Evolutionary conservation across 1,140 invertebrate genomes (phyloP), one percentile per base, ranked within the genome.

Genomic region (Caerostris extrusa): DNA sequence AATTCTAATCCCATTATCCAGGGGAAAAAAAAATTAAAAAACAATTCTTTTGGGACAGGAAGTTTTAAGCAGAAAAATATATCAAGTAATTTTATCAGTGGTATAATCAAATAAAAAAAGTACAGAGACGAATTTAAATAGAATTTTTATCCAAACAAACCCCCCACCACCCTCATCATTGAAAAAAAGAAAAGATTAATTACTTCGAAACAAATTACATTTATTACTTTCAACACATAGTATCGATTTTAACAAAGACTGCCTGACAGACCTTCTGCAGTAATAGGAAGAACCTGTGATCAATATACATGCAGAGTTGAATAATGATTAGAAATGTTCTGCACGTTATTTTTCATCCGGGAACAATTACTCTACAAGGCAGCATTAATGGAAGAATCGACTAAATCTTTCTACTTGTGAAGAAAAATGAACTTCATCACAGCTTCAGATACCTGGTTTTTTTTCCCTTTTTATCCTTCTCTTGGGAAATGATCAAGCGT

Each of bases 331-430:
- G 57, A 55, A 61, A 82, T 61, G 69, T 61, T 14, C 14, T 58
- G 12, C 55, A 4, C 34, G 56, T 82, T 91, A 58, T 81, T 17
- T 82, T 91, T 10, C 50, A 3, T 91, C 69, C 56, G 53, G 64
- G 56, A 71, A 91, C 71, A 91, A 91, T 91, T 91, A 91, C 58
- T 82, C 8, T 69, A 90, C 53, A 69, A 57, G 64, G 8, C 53
- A 57, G 14, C 88, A 19, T 90, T 71, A 90, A 90, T 90, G 88
- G 69, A 88, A 17, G 58, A 64, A 88, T 88, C 86, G 86, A 90
- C 88, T 19, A 71, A 90, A 90, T 90, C 53, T 90, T 17, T n/a
- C 64, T 19, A 55, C 10, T 10, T 71, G 61, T 64, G 17, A 53
- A 77, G 55, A 67, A 90, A 90, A 90, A 56, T 56, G 64, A 17